Evolutionary conservation across 2,113 vertebrate genomes (phyloP), one percentile per base, ranked within the genome.

Genomic region (Nyctereutes procyonoides): DNA sequence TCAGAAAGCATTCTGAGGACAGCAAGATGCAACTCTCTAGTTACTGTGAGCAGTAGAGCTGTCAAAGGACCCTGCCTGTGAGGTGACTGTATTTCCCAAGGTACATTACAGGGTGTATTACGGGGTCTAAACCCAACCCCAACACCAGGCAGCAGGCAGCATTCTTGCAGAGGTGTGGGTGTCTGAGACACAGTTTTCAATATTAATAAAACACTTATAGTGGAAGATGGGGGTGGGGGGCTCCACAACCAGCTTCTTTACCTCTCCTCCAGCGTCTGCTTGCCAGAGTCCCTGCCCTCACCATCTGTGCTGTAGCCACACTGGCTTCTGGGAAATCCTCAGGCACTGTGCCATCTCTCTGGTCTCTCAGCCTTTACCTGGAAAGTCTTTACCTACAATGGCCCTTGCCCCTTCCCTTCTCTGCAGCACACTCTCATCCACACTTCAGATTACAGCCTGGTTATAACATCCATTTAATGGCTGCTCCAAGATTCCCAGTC

Each of bases 1-100:
- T 15, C 30, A 6, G 73, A 43, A 92, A 94, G 16, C 6, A 10
- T 43, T 6, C 1, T 35, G 84, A 88, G 62, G 51, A 22, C 35
- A 38, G 30, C 53, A 85, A 88, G 80, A 30, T 35, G 51, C 0
- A 48, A 56, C 43, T 62, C 26, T 1, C 28, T 71, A 95, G 90
- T 82, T 83, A 85, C 2, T 12, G 86, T 63, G 13, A 88, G 71
- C 12, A 93, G 83, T 20, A 65, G 95, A 97, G 86, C 76, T 80
- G 88, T 96, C 88, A 94, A 94, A 94, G 85, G 93, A 94, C 74
- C 88, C 38, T 73, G 94, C 86, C 90, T 94, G 94, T 88, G 97
- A 97, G 97, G 97, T 0, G 69, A 97, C 91, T 96, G 95, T 86
- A 88, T 87, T 96, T 89, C 63, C 96, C 95, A 86, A 53, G 83